Evolutionary conservation across 2,113 vertebrate genomes (phyloP).

Genomic region (Trachemys scripta): DNA sequence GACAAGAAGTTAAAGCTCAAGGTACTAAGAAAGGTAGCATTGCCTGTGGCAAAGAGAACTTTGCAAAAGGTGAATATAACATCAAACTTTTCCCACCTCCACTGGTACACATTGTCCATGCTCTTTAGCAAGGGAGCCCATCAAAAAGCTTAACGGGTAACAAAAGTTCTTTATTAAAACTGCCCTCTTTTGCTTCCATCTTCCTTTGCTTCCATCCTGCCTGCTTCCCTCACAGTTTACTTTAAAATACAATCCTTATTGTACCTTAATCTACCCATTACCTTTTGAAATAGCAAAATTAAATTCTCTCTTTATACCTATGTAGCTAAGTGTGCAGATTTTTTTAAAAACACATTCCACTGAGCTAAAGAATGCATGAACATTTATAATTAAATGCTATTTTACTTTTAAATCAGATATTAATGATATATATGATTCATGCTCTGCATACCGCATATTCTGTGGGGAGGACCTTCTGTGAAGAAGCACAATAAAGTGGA

Average conservation of each 20-base stretch:
- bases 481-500: conserved; percentile 29
- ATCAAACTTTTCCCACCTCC: neutral
- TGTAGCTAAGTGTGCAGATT: rapidly evolving
- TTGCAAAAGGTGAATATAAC: neutral
- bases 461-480: conserved; percentile 1
- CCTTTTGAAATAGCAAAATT: conserved; percentile 33
- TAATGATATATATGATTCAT: conserved; percentile 23
- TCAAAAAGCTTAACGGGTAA: conserved; percentile 1
- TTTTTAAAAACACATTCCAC: neutral
- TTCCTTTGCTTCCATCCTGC: neutral
- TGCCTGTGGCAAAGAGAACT: neutral
- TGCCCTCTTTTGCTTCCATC: neutral
- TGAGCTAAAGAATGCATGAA: neutral
- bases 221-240: neutral
- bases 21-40: neutral
- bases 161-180: neutral
- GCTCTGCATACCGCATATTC: conserved; percentile 44
- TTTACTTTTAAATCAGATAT: conserved; percentile 49
- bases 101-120: neutral
- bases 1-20: neutral
- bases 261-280: neutral
- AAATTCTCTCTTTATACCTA: neutral
- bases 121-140: neutral
- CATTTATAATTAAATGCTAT: conserved; percentile 44
- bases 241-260: rapidly evolving